Evolutionary conservation across 1,140 invertebrate species (phyloP), one percentile per base, ranked within the genome.

Genomic region (Rhynchophorus ferrugineus): DNA sequence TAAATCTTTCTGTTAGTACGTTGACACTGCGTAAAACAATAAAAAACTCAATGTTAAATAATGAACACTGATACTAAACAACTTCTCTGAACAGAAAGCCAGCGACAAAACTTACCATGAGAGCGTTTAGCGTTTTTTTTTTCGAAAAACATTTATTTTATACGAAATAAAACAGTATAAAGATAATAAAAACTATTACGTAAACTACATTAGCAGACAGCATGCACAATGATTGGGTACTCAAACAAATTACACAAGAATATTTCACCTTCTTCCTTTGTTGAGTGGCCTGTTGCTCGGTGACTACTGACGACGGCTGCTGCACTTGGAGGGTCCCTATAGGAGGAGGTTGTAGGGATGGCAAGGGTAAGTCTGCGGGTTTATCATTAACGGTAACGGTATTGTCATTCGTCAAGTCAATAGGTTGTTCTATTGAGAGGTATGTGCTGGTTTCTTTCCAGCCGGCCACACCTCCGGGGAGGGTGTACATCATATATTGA

Each of bases 381-480:
- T 39, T 6, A 21, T 42, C 21, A 9, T n/a, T 43, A 19, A 35
- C 24, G 16, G 6, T 37, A 1, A 20, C 13, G 9, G 29, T 37
- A 34, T 37, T 16, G 20, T 29, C 14, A 3, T 17, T 2, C n/a
- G 29, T 17, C n/a, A 46, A 8, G 7, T 8, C 18, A 14, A 20
- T 13, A 13, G 36, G 14, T 13, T 37, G 11, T 3, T 48, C 36
- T 29, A 21, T 19, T 14, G 37, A 34, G 58, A 89, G 71, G 65
- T 89, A 89, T 41, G 87, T 89, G 69, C 84, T 89, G 65, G 87
- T 78, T 67, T 89, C 87, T 65, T 79, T 81, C 86, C 87, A 90
- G 61, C 84, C 84, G 70, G 83, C 83, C 56, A 88, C 79, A 42
- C 85, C 84, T 50, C 83, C 82, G 3, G 86, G 85, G 39, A 89